Percentiles rank a stretch among this genome's conserved stretches.
Evolutionary conservation across 2,888 invertebrate genomes (phyloP).

Genomic region (Linyphia triangularis): DNA sequence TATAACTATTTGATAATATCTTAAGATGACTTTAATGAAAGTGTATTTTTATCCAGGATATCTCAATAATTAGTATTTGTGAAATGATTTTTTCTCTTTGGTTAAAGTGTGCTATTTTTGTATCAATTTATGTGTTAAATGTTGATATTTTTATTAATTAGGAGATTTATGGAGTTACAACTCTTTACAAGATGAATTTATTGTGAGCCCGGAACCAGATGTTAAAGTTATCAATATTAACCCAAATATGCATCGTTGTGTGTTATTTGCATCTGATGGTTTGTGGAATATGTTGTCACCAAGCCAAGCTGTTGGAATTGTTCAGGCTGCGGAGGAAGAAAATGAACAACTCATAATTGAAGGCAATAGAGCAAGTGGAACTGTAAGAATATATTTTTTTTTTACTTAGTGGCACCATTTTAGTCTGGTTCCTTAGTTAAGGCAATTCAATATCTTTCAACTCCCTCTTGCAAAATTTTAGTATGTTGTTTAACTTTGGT

Average conservation of each 20-base stretch:
- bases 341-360: conserved; percentile 83
- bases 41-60: no score
- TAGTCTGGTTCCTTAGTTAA: background rate
- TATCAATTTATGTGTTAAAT: no score
- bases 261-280: conserved; percentile 97
- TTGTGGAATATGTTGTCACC: conserved; percentile 96
- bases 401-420: background rate
- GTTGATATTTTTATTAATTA: conserved; percentile 79
- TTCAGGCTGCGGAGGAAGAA: conserved; percentile 89
- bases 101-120: no score
- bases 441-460: background rate
- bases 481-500: background rate
- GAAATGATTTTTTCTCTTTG: no score
- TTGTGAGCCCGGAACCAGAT: conserved; percentile 99
- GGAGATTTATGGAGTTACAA: conserved; percentile 99
- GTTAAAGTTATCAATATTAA: conserved; percentile 91
- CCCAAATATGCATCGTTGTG: conserved; percentile 86
- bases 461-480: no score
- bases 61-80: no score
- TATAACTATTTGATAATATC: no score
- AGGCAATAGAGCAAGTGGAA: conserved; percentile 52
- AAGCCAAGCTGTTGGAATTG: conserved; percentile 89
- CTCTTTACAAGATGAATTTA: conserved; percentile 91
- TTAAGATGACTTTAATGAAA: no score
- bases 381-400: conserved; percentile 33